Base-by-base conservation (phyloP, 2,888 invertebrate species). In the Drosophila pseudotalamancana region DNA sequence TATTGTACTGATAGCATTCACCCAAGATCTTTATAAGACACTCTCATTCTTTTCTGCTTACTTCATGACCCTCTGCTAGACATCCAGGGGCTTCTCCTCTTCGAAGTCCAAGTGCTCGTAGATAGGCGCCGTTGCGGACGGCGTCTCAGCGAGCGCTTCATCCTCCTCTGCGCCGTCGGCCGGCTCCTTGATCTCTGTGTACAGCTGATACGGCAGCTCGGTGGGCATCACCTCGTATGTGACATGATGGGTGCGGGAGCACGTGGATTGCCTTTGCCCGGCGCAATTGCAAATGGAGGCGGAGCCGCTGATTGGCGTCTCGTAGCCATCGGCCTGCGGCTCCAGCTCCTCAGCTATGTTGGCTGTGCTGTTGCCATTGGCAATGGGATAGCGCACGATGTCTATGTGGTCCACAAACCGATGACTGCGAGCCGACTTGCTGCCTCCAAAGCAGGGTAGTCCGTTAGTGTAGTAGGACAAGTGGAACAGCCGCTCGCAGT, bases 401-500 rank as follows among this genome's bases (percentile, higher is more conserved):
- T 91, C 90, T 25, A 90, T 89, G 49, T 90, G 88, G 27, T 90
- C 89, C 25, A 87, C 80, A 19, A 84, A 78, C 14, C 78, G 59
- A 8, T 72, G 66, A 1, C 46, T 40, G 18, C 45, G 43, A 4
- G 65, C 12, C 0, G 75, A 14, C 14, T 84, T 78, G 25, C 43
- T 57, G 23, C 48, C 69, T 4, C 78, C 80, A 29, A 81, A 73
- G 37, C 78, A 81, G 19, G 65, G 57, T 11, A 86, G 32, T 0
- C 72, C 66, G 14, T 71, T 71, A 5, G 83, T 50, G 48, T 91
- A 91, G 57, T 88, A 91, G 1, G 90, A 90, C 27, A 87, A 66
- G 60, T 90, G 90, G 60, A 90, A 90, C 21, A 90, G 66, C 11
- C 89, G 87, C 50, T 91, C 90, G 35, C 91, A 91, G 62, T 90